Evolutionary conservation across 2,113 vertebrate genomes (phyloP).

Genomic region (Marcusenius ussheri): DNA sequence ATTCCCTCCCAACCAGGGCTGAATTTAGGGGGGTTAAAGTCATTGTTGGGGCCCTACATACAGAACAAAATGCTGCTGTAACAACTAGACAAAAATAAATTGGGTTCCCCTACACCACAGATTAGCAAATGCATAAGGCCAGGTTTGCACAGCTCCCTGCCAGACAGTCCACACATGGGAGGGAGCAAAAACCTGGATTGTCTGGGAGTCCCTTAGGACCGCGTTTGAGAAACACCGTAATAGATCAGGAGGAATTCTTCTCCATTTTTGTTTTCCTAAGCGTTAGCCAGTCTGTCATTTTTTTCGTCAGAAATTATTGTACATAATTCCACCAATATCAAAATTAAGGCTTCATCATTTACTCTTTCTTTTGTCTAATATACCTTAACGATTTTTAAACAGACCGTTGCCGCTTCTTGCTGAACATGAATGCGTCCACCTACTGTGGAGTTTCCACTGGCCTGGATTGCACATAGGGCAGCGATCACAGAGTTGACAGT

Average conservation of each 20-base stretch:
- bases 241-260: background rate
- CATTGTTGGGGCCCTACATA: background rate
- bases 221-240: background rate
- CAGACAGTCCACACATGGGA: background rate
- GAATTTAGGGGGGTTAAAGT: background rate
- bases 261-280: background rate
- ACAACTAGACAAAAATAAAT: background rate
- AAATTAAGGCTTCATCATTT: background rate
- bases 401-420: background rate
- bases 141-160: background rate
- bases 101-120: background rate
- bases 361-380: background rate
- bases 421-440: background rate
- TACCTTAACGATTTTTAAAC: background rate
- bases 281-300: background rate
- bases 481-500: background rate
- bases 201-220: background rate
- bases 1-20: background rate
- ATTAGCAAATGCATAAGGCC: background rate
- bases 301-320: background rate
- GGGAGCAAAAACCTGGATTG: background rate
- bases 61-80: background rate
- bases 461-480: background rate
- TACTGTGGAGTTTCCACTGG: background rate
- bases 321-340: background rate